Evolutionary conservation across 2,113 vertebrate genomes (phyloP).

Genomic region (Trichechus manatus): DNA sequence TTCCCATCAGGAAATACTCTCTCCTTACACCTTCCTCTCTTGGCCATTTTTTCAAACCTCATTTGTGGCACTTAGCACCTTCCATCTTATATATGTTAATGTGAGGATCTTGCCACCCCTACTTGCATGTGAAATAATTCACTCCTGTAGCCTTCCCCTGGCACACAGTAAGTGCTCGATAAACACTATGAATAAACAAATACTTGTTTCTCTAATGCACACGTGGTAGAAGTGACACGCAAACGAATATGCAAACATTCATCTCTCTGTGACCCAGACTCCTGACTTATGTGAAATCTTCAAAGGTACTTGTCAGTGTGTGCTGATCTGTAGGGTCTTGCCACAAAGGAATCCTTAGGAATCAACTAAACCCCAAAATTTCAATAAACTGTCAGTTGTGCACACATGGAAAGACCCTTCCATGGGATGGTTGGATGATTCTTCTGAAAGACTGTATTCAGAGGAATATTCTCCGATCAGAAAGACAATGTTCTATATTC

Average conservation of each 20-base stretch:
- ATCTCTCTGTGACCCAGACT: background rate
- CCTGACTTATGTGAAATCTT: background rate
- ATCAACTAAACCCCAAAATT: slow-evolving; percentile 37
- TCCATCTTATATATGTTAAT: background rate
- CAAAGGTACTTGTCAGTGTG: background rate
- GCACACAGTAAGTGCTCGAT: slow-evolving; percentile 18
- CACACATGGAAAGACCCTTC: background rate
- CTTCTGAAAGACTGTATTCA: background rate
- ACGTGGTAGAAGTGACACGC: background rate
- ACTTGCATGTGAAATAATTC: background rate
- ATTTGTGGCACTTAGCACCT: background rate
- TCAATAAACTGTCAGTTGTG: background rate
- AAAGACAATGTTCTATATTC: background rate
- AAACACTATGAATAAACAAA: slow-evolving; percentile 22
- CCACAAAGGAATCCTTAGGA: slow-evolving; percentile 5
- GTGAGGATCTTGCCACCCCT: background rate
- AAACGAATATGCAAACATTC: background rate
- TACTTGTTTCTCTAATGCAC: background rate
- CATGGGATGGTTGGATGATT: background rate
- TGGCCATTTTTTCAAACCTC: background rate
- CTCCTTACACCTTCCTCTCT: background rate
- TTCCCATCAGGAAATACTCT: slow-evolving; percentile 4
- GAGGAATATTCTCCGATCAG: background rate
- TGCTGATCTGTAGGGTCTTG: background rate
- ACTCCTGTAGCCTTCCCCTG: background rate